These are phyloP conservation scores for Acrossocheilus wenchowensis DNA, from an alignment of 2,797 vertebrate species.

Conservation along the genomic window DNA sequence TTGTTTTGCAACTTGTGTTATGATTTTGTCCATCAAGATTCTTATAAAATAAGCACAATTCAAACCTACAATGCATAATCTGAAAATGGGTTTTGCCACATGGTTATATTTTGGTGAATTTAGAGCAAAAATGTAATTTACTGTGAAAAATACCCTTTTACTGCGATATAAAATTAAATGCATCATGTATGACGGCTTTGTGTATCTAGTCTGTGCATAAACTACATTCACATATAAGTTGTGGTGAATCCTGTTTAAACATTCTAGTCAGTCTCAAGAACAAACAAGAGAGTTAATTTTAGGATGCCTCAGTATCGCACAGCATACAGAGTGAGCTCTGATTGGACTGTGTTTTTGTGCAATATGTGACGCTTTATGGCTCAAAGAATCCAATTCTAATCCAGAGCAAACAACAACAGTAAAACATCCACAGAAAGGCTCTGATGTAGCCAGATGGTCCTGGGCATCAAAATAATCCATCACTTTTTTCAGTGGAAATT, in stretches of 20 bases:
- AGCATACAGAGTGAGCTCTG: slow-evolving; percentile 45
- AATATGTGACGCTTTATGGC: slow-evolving; percentile 6
- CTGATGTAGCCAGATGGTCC: slow-evolving; percentile 35
- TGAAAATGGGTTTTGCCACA: not conserved
- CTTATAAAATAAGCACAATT: not conserved
- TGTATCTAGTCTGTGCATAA: not conserved
- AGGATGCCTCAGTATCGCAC: not conserved
- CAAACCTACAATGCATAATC: not conserved
- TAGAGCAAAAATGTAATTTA: not conserved
- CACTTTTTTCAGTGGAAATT: slow-evolving; percentile 25
- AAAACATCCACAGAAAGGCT: slow-evolving; percentile 9
- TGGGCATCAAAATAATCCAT: slow-evolving; percentile 37
- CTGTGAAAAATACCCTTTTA: not conserved
- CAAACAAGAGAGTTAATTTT: slow-evolving; percentile 54
- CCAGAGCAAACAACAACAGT: slow-evolving; percentile 50
- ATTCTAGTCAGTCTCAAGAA: slow-evolving; percentile 48
- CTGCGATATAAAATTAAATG: not conserved
- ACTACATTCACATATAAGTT: slow-evolving; percentile 23
- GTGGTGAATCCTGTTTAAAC: slow-evolving; percentile 26
- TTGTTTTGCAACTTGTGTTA: not conserved
- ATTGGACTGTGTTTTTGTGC: slow-evolving; percentile 21
- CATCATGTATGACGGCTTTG: not conserved
- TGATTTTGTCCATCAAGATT: not conserved
- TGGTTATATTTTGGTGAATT: not conserved
- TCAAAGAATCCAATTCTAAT: slow-evolving; percentile 47